A percentile compares a stretch with the other conserved stretches of the same genome.
phyloP scores from a whole-genome alignment of 2,113 vertebrate genomes.

The Trogon surrucura region DNA sequence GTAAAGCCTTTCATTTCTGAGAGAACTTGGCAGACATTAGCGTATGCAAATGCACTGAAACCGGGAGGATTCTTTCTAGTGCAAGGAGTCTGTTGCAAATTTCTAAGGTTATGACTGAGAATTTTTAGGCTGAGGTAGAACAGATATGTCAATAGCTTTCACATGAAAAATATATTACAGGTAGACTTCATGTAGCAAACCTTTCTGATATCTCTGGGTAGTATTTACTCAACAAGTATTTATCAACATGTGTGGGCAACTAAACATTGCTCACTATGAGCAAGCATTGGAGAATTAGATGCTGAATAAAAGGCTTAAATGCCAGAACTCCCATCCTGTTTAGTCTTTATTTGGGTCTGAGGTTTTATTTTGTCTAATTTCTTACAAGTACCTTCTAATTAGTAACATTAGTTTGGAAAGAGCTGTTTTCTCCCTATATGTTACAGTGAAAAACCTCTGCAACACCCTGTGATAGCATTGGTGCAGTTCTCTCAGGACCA shows the following conservation, averaged over 20 bases:
- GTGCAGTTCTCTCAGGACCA: background rate
- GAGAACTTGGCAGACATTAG: slow-evolving; percentile 33
- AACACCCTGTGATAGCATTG: background rate
- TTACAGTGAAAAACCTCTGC: slow-evolving; percentile 10
- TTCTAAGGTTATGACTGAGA: slow-evolving; percentile 16
- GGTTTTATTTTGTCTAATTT: slow-evolving; percentile 38
- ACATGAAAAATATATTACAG: slow-evolving; percentile 20
- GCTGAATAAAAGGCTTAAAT: background rate
- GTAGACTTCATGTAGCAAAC: background rate
- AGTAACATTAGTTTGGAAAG: slow-evolving; percentile 8
- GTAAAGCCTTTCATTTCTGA: slow-evolving; percentile 39
- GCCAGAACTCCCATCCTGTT: background rate
- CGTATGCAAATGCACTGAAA: slow-evolving; percentile 27
- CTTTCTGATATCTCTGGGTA: background rate
- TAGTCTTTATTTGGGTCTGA: background rate
- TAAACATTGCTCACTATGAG: background rate
- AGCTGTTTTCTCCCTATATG: background rate
- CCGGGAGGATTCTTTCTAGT: background rate
- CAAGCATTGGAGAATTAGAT: background rate
- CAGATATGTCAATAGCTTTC: background rate
- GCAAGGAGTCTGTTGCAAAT: background rate
- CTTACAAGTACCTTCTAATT: slow-evolving; percentile 34
- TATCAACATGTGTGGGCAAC: background rate
- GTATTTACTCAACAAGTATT: background rate
- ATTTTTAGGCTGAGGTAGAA: background rate